Evolutionary conservation across 2,113 vertebrate genomes (phyloP).

Genomic region (Pogona vitticeps): DNA sequence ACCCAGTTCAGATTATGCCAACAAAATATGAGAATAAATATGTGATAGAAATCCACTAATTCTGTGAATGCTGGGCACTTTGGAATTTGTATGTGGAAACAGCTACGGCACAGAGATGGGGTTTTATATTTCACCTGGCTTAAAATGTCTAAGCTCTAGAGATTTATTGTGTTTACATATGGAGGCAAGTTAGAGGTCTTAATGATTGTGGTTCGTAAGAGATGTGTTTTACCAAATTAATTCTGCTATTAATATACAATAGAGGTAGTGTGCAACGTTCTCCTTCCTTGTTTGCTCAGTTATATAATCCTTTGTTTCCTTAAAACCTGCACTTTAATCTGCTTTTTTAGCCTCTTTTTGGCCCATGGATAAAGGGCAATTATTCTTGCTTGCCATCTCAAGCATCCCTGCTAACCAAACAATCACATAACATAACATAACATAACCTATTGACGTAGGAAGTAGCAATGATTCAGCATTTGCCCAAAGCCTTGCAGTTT

Average conservation of each 20-base stretch:
- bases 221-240: conserved; percentile 31
- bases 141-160: conserved; percentile 39
- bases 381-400: conserved; percentile 43
- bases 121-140: conserved; percentile 36
- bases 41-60: conserved; percentile 33
- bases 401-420: conserved; percentile 45
- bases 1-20: not conserved
- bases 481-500: conserved; percentile 26
- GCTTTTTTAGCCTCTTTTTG: conserved; percentile 32
- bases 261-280: conserved; percentile 7
- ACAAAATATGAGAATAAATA: not conserved
- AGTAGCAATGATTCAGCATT: conserved; percentile 32
- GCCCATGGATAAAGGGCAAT: not conserved
- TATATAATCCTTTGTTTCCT: conserved; percentile 47
- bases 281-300: conserved; percentile 50
- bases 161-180: conserved; percentile 25
- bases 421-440: conserved; percentile 23
- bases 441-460: conserved; percentile 39
- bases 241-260: conserved; percentile 31
- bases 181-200: conserved; percentile 46
- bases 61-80: conserved; percentile 33
- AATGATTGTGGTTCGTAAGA: conserved; percentile 26
- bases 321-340: conserved; percentile 14
- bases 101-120: not conserved
- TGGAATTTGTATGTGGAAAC: conserved; percentile 15